Conservation (phyloP, 2,113 vertebrate species). For the Raja brachyura region DNA sequence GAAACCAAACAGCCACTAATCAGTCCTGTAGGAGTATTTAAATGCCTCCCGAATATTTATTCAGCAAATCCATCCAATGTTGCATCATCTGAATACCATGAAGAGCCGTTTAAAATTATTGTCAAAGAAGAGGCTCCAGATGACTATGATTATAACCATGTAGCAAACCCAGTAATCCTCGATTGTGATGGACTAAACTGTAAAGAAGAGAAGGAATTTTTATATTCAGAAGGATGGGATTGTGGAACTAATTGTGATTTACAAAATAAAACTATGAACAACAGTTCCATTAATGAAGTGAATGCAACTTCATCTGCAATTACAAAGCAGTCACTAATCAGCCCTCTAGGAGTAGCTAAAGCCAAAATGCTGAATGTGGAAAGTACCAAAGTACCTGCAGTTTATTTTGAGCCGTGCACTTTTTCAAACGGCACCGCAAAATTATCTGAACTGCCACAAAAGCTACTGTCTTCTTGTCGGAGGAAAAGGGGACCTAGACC, state of each 20-base stretch:
- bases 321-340: slow-evolving; percentile 47
- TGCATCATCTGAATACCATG: slow-evolving; percentile 13
- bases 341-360: slow-evolving; percentile 61
- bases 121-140: slow-evolving; percentile 67
- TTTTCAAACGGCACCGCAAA: slow-evolving; percentile 60
- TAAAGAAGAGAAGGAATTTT: slow-evolving; percentile 53
- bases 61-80: background rate
- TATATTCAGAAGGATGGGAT: slow-evolving; percentile 60
- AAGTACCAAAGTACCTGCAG: slow-evolving; percentile 61
- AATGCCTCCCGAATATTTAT: slow-evolving; percentile 13
- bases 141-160: slow-evolving; percentile 58
- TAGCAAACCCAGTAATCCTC: slow-evolving; percentile 39
- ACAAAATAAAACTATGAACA: slow-evolving; percentile 22
- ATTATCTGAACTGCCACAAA: slow-evolving; percentile 58
- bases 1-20: no score
- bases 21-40: background rate
- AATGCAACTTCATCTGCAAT: background rate
- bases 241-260: slow-evolving; percentile 48
- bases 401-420: slow-evolving; percentile 56
- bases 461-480: slow-evolving; percentile 53
- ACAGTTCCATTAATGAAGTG: background rate
- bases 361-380: slow-evolving; percentile 65
- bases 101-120: slow-evolving; percentile 54
- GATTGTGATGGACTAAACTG: background rate
- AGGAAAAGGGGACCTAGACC: slow-evolving; percentile 51